phyloP scores from a whole-genome alignment of 2,113 vertebrate species.

The Hypocryptadius cinnamomeus region DNA sequence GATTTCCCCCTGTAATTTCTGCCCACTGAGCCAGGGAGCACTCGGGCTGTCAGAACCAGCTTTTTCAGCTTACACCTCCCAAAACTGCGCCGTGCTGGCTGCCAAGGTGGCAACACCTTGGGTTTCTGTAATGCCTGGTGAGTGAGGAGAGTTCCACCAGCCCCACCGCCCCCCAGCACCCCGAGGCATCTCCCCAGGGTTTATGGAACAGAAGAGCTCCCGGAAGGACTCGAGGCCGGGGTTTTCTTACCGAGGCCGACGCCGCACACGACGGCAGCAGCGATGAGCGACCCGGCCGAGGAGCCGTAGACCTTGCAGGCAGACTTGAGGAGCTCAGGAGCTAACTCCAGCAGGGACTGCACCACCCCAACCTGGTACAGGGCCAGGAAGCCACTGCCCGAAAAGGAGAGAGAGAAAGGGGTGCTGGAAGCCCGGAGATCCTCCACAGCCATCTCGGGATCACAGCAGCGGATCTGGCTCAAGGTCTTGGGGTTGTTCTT shows the following conservation, averaged over 20 bases:
- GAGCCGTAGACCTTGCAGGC: constrained; percentile 76
- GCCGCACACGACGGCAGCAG: constrained; percentile 75
- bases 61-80: background rate
- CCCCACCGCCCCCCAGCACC: background rate
- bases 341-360: constrained; percentile 69
- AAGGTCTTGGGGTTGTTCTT: rapidly evolving
- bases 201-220: background rate
- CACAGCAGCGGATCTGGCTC: rapidly evolving
- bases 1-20: background rate
- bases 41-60: background rate
- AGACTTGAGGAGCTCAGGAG: constrained; percentile 63
- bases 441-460: background rate
- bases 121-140: rapidly evolving
- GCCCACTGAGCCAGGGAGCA: background rate
- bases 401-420: constrained; percentile 74
- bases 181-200: background rate
- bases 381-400: constrained; percentile 77
- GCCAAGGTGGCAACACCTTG: background rate
- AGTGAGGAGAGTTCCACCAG: rapidly evolving
- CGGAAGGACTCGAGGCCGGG: background rate
- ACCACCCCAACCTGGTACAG: constrained; percentile 80
- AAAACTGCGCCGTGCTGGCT: background rate
- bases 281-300: constrained; percentile 77
- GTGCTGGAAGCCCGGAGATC: background rate
- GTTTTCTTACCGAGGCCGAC: constrained; percentile 63